Percentiles rank a stretch among this genome's conserved stretches.
phyloP scores from a whole-genome alignment of 2,113 vertebrate species.

The Macrotus californicus region DNA sequence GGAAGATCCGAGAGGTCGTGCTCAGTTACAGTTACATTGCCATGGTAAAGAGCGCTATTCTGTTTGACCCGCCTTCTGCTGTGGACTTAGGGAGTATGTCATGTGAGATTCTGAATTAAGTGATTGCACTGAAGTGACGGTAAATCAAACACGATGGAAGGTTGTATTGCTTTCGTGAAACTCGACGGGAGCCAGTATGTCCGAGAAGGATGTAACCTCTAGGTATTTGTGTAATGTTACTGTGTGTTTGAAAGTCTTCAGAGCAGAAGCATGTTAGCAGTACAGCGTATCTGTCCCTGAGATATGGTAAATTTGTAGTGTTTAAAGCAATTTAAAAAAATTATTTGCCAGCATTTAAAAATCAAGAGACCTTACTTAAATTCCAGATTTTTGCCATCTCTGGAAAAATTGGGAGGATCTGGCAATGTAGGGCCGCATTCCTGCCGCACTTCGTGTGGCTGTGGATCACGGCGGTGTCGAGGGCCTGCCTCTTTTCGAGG shows the following conservation, averaged over 20 bases:
- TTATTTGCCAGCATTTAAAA: not conserved
- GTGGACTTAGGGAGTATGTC: not conserved
- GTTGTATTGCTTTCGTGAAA: not conserved
- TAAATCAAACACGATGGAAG: not conserved
- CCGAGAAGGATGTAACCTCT: not conserved
- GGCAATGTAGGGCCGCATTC: not conserved
- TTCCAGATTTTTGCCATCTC: slow-evolving; percentile 6
- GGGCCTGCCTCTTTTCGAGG: not conserved
- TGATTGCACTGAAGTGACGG: not conserved
- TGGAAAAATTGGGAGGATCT: not conserved
- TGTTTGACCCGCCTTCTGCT: not conserved
- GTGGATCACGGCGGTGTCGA: not conserved
- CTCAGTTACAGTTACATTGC: slow-evolving; percentile 98
- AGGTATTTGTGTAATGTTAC: not conserved
- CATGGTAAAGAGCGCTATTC: slow-evolving; percentile 83
- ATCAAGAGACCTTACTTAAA: not conserved
- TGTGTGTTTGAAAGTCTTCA: not conserved
- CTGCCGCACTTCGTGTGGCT: not conserved
- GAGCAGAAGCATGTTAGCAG: not conserved
- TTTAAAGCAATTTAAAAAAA: not conserved
- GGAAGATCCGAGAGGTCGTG: slow-evolving; percentile 95
- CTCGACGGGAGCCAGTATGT: not conserved
- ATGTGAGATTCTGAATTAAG: not conserved
- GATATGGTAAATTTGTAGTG: not conserved
- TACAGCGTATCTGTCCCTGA: not conserved